A percentile compares a stretch with the other conserved stretches of the same genome.
These are phyloP conservation scores for Clavelina lepadiformis DNA, from an alignment of 23 tunicate genomes.

Conservation along the genomic window DNA sequence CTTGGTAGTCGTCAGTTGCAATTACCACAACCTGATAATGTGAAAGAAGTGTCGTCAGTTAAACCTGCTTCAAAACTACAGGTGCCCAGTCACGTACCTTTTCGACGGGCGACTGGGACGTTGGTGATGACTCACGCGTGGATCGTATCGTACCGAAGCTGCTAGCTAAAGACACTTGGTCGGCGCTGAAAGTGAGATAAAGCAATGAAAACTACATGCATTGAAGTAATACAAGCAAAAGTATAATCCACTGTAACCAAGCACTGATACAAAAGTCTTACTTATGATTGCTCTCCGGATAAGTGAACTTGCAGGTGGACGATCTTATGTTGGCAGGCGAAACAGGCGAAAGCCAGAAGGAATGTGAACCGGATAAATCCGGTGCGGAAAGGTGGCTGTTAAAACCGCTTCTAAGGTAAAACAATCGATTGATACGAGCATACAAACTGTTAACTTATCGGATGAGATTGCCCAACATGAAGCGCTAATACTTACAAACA, in stretches of 20 bases:
- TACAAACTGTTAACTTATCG: not conserved
- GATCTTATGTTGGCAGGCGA: constrained; percentile 80
- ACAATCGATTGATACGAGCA: not conserved
- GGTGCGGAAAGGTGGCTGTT: constrained; percentile 67
- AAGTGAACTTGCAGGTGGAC: constrained; percentile 59
- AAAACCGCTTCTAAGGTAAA: not conserved
- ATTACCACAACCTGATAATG: constrained; percentile 24
- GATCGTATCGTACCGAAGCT: too few relatives aligned
- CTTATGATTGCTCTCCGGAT: constrained; percentile 30
- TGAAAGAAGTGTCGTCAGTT: too few relatives aligned
- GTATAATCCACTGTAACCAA: too few relatives aligned
- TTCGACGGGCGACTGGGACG: too few relatives aligned
- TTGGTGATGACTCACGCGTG: too few relatives aligned
- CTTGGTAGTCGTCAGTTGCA: constrained; percentile 58
- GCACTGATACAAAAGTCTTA: not conserved
- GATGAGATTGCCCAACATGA: not conserved
- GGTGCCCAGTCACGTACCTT: too few relatives aligned
- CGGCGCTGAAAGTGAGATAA: too few relatives aligned
- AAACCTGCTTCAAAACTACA: too few relatives aligned
- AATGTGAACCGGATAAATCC: constrained; percentile 42
- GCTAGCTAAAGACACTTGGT: too few relatives aligned
- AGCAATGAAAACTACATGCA: too few relatives aligned
- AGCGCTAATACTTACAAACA: too few relatives aligned
- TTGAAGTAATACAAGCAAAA: too few relatives aligned
- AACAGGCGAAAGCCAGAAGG: constrained; percentile 85